Percentiles rank a stretch among this genome's conserved stretches.
phyloP scores from a whole-genome alignment of 2,797 vertebrate species.

The Clarias platycephalus region DNA sequence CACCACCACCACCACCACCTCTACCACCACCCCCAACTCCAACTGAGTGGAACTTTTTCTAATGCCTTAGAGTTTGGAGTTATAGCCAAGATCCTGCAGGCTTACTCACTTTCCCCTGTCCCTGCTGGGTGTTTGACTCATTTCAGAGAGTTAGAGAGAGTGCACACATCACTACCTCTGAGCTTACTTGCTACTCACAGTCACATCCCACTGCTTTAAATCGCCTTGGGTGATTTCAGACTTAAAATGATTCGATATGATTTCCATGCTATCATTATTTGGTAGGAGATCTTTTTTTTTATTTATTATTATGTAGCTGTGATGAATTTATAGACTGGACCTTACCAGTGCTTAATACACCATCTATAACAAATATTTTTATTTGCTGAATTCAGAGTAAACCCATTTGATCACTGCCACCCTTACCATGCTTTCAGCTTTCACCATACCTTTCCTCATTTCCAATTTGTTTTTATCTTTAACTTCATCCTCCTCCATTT shows the following conservation, averaged over 20 bases:
- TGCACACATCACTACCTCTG: constrained; percentile 28
- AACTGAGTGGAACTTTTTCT: neutral
- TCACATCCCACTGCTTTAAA: constrained; percentile 25
- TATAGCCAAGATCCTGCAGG: neutral
- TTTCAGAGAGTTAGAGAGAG: constrained; percentile 6
- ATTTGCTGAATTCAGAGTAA: neutral
- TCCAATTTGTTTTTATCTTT: neutral
- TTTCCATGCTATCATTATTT: neutral
- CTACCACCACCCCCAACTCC: neutral
- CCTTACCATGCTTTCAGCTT: neutral
- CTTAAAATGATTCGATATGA: neutral
- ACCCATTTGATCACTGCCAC: neutral
- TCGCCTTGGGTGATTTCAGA: neutral
- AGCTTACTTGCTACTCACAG: constrained; percentile 19
- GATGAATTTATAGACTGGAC: neutral
- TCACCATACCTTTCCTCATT: neutral
- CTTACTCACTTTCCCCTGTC: constrained; percentile 2
- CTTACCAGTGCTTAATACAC: neutral
- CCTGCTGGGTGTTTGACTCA: constrained; percentile 26
- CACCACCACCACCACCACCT: too few species aligned
- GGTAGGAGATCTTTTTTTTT: neutral
- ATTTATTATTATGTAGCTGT: neutral
- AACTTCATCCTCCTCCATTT: too few species aligned
- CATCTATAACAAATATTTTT: neutral
- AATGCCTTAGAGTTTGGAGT: constrained; percentile 10